A percentile compares a stretch with the other conserved stretches of the same genome.
phyloP scores from a whole-genome alignment of 2,113 vertebrate species.

The Cephalopterus ornatus region DNA sequence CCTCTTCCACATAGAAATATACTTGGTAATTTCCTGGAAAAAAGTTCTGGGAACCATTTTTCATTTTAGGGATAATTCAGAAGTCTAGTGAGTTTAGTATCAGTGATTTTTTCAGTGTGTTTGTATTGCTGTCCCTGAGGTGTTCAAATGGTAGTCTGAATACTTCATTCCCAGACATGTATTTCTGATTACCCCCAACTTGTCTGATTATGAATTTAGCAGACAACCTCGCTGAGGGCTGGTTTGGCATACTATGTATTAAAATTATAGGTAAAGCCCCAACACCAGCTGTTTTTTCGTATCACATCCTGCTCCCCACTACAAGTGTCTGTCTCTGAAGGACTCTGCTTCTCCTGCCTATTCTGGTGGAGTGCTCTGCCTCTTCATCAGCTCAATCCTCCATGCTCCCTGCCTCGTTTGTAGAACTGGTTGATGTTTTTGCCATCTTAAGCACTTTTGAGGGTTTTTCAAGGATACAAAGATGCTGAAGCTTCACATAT shows the following conservation, averaged over 20 bases:
- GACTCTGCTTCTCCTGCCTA: background rate
- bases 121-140: background rate
- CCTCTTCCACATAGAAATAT: background rate
- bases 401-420: background rate
- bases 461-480: background rate
- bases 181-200: background rate
- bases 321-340: background rate
- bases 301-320: background rate
- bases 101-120: background rate
- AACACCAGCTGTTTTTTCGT: background rate
- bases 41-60: background rate
- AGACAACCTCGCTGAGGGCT: background rate
- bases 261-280: background rate
- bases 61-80: background rate
- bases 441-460: background rate
- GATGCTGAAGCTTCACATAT: background rate
- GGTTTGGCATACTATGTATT: background rate
- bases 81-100: background rate
- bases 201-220: background rate
- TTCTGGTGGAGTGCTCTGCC: background rate
- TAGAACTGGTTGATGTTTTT: background rate
- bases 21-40: background rate
- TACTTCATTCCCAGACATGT: background rate
- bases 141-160: background rate
- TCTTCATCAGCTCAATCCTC: background rate